Conservation (phyloP, 2,797 vertebrate genomes). For the Bradypodion ventrale region DNA sequence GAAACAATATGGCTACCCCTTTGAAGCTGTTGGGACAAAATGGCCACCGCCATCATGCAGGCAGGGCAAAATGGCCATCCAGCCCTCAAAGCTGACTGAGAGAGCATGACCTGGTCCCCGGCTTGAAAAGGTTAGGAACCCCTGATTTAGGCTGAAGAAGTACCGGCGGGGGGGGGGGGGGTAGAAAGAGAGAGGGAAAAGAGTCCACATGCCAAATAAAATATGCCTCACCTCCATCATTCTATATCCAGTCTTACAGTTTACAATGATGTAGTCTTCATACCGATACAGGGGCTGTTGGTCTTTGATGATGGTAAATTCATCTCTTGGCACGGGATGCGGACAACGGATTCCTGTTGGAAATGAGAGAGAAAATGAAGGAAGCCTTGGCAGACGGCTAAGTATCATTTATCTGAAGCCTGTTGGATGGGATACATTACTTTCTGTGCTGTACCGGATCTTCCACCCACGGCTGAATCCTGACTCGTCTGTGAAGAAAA, state of each 20-base stretch:
- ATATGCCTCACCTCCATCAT: constrained; percentile 72
- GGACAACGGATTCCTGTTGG: constrained; percentile 76
- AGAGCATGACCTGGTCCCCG: too few species aligned
- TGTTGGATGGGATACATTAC: constrained; percentile 61
- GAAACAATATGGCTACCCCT: too few species aligned
- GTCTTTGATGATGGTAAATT: constrained; percentile 74
- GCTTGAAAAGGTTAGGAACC: too few species aligned
- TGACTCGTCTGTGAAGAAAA: constrained; percentile 78
- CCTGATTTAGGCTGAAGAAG: background rate
- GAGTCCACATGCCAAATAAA: background rate
- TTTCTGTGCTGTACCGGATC: constrained; percentile 73
- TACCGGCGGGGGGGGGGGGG: constrained; percentile 19
- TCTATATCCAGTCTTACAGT: constrained; percentile 76
- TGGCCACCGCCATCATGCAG: too few species aligned
- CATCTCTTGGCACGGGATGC: constrained; percentile 68
- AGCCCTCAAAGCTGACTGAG: too few species aligned
- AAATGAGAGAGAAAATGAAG: background rate
- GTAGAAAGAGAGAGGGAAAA: background rate
- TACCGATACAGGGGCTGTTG: constrained; percentile 71
- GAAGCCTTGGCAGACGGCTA: background rate
- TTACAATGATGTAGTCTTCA: constrained; percentile 74
- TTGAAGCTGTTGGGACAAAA: too few species aligned
- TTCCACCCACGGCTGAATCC: constrained; percentile 81
- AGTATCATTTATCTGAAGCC: background rate
- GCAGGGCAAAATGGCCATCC: too few species aligned